Base-by-base conservation (phyloP, 2,888 invertebrate species). In the Trissoscelio sp. region DNA sequence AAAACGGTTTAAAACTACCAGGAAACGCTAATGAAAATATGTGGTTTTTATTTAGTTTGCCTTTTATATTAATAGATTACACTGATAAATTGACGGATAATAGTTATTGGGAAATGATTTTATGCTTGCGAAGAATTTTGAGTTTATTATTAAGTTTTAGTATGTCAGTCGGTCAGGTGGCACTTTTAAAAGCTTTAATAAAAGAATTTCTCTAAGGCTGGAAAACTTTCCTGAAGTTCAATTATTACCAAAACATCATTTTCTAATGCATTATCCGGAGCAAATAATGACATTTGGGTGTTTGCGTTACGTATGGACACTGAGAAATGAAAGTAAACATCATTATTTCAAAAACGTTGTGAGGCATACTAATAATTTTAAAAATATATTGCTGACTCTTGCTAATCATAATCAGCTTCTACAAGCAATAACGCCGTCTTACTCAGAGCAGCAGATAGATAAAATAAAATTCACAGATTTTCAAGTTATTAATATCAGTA, bases 1-100 rank as follows among this genome's bases (percentile, higher is more conserved):
- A 58, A 16, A 67, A 67, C 11, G 22, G n/a, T 4, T 7, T 4
- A 18, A 42, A 3, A 16, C 24, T 66, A 39, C 37, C 53, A 20
- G 70, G 70, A n/a, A 57, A 20, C 9, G 70, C 58, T 0, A 46
- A 12, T 16, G 18, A 57, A 70, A 57, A 55, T 42, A 67, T 53
- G 55, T 69, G 69, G 31, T 69, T 53, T 44, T 37, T 44, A 44
- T 34, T 12, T 51, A 6, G 4, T 22, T 53, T 67, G 4, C 67
- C 67, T 2, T 55, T 42, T 31, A n/a, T 22, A 3, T 28, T 55
- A 24, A 44, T 51, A 31, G 9, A 51, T 39, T 55, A 2, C 3
- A 22, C 7, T 3, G 24, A 28, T 3, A 39, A 51, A 9, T 16
- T 55, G 16, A 42, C 20, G 0, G n/a, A 67, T 42, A 31, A 67